A percentile compares a stretch with the other conserved stretches of the same genome.
Evolutionary conservation across 2,113 vertebrate species (phyloP).

Genomic region (Otis tarda): DNA sequence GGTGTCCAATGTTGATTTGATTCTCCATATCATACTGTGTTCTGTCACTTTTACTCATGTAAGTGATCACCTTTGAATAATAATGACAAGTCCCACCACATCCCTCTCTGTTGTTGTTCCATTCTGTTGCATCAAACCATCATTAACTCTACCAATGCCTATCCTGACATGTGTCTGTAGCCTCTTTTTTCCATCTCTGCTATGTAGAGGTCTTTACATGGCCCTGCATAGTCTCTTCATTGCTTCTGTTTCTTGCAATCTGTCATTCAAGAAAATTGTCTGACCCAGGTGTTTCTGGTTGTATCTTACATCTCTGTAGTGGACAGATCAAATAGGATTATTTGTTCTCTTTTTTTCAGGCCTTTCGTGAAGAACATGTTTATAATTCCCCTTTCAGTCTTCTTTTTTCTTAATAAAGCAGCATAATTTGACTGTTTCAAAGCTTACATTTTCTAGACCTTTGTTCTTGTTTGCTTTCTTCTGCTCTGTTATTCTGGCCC

Average conservation of each 20-base stretch:
- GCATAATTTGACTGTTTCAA: background rate
- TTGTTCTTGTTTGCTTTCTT: background rate
- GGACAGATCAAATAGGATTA: background rate
- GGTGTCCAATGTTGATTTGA: background rate
- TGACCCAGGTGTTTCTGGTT: background rate
- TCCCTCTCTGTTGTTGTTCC: background rate
- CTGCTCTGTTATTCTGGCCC: background rate
- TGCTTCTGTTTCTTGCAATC: background rate
- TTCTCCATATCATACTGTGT: background rate
- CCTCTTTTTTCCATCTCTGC: background rate
- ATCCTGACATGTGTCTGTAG: background rate
- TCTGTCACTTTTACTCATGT: background rate
- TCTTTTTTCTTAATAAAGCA: background rate
- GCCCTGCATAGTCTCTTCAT: background rate
- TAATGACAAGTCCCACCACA: background rate
- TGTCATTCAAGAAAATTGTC: background rate
- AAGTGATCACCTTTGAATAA: background rate
- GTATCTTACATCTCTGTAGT: background rate
- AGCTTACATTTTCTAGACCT: background rate
- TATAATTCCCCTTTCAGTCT: background rate
- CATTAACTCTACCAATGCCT: background rate
- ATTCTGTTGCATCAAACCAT: background rate
- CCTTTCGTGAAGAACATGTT: background rate
- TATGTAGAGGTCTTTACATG: background rate
- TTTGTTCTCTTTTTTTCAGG: background rate